Evolutionary conservation across 2,888 invertebrate genomes (phyloP), one percentile per base, ranked within the genome.

Genomic region (Cosmopolites sordidus): DNA sequence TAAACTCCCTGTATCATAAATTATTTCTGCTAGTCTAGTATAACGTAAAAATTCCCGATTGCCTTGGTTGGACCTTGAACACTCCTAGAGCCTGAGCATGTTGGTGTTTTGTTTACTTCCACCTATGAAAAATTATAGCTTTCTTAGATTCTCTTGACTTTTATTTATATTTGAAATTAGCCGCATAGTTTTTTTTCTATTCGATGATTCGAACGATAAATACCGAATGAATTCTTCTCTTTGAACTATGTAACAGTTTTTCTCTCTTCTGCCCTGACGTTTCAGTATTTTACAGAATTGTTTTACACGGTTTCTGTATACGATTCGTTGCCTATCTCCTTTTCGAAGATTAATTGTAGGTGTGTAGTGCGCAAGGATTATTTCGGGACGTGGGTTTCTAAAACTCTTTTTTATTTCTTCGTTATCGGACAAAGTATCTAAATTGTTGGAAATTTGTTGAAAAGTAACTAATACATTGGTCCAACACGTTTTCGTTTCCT

Each of bases 51-150:
- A 48, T 48, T 40, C 44, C 39, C 48, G 48, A 43, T 44, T 48
- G 27, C 53, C 53, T 54, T 54, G 48, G 29, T 40, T 37, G 40
- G 53, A 54, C 53, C 53, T 54, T 54, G 53, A 54, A 45, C 53
- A 54, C 53, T 45, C 53, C 53, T 44, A 33, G 47, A 52, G 43
- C 52, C 47, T 43, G 48, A 47, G 48, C 39, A 52, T 41, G 52
- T 48, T 43, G 51, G 41, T 42, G 51, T 52, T 52, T 43, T 48
- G 52, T 52, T 48, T 47, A 52, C 52, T 52, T 52, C 52, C 43
- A 48, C 47, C 52, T 47, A 52, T 47, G 48, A 52, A 52, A 52
- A 52, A 38, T 39, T 47, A 47, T 47, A 27, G 47, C 47, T 47
- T 27, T 47, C 47, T 27, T 11, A 47, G 47, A 14, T 39, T 15